Evolutionary conservation across 2,797 vertebrate genomes (phyloP).

Genomic region (Emydoidea blandingii): DNA sequence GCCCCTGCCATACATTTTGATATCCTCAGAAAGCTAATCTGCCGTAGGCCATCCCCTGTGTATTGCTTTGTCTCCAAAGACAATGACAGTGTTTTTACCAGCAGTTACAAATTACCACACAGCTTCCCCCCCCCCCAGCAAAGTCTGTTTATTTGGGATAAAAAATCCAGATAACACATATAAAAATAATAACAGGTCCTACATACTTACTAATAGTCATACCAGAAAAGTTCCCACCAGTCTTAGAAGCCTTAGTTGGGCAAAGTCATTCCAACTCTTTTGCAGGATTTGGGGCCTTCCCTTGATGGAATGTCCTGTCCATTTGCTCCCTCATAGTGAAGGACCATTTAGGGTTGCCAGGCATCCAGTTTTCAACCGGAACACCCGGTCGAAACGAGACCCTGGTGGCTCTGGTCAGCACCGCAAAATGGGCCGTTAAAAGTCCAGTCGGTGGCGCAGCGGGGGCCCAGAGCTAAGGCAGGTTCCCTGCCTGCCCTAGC

Average conservation of each 20-base stretch:
- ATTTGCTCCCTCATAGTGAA: neutral
- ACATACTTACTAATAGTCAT: neutral
- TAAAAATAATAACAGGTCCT: neutral
- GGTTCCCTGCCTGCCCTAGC: too few species aligned
- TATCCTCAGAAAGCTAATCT: neutral
- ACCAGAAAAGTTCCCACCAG: neutral
- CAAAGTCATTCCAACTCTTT: neutral
- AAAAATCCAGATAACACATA: neutral
- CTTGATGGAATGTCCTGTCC: neutral
- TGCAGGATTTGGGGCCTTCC: neutral
- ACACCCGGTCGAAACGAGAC: too few species aligned
- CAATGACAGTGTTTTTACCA: neutral
- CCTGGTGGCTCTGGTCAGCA: too few species aligned
- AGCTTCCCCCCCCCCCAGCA: neutral
- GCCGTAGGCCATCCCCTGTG: neutral
- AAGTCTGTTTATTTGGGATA: neutral
- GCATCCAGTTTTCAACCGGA: too few species aligned
- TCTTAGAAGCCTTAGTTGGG: neutral
- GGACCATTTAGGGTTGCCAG: too few species aligned
- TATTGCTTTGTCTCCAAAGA: neutral
- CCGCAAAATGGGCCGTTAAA: accelerated
- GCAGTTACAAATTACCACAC: neutral
- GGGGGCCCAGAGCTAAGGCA: too few species aligned
- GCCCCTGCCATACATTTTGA: neutral
- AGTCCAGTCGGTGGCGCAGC: too few species aligned